These are phyloP conservation scores for Vulpes vulpes DNA, from an alignment of 2,113 vertebrate species.

Conservation along the genomic window DNA sequence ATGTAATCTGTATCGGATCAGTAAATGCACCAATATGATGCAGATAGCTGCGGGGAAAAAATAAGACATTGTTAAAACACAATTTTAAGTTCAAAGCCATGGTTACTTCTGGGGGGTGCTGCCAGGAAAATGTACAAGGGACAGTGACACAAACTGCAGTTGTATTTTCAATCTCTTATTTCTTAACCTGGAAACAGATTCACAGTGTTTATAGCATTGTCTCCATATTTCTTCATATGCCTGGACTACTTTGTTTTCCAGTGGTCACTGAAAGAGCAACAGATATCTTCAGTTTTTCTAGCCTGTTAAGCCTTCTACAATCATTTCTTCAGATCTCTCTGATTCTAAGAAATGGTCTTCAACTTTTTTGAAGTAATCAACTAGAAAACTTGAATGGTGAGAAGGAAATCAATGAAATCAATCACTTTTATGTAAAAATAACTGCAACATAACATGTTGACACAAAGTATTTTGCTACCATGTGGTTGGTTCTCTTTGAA, in stretches of 20 bases:
- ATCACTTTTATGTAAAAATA: background rate
- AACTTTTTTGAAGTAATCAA: background rate
- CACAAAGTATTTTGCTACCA: background rate
- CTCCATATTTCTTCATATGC: background rate
- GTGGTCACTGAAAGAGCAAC: background rate
- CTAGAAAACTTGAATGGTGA: background rate
- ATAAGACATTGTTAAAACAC: slow-evolving; percentile 53
- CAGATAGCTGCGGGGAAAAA: slow-evolving; percentile 92
- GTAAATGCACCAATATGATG: slow-evolving; percentile 99
- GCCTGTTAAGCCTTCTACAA: background rate
- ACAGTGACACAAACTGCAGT: background rate
- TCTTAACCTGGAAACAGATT: background rate
- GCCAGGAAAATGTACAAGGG: background rate
- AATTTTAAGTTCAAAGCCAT: background rate
- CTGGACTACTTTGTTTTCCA: background rate
- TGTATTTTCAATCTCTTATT: background rate
- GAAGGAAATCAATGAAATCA: background rate
- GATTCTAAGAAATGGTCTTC: background rate
- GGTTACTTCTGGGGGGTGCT: background rate
- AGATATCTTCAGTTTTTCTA: background rate
- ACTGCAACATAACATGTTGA: background rate
- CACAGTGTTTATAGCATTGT: background rate
- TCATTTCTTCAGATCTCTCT: background rate
- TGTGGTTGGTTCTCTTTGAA: background rate
- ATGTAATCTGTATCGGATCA: slow-evolving; percentile 97